A percentile compares a stretch with the other conserved stretches of the same genome.
Conservation (phyloP, 2,888 invertebrate genomes). For the Pyrgus malvae region DNA sequence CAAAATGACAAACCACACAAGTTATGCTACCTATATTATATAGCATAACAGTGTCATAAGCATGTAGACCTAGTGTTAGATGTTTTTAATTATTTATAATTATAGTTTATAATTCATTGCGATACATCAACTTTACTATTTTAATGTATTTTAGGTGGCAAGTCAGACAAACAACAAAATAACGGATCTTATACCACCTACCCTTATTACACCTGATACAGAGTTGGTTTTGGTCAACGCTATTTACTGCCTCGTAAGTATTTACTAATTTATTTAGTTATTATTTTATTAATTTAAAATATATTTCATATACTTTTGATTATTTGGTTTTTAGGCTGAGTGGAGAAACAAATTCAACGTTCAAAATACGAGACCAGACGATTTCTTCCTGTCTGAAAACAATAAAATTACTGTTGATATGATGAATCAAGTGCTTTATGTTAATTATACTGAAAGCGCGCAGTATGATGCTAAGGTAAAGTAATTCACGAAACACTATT, state of each 20-base stretch:
- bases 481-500: too few relatives aligned
- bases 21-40: too few relatives aligned
- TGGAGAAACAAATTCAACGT: conserved; percentile 41
- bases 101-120: not conserved
- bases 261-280: not conserved
- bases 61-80: too few relatives aligned
- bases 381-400: conserved; percentile 37
- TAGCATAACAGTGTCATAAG: too few relatives aligned
- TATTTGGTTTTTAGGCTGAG: conserved; percentile 39
- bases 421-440: conserved; percentile 40
- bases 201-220: conserved; percentile 39
- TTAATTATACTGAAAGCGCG: conserved; percentile 30
- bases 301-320: not conserved
- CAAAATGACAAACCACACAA: too few relatives aligned
- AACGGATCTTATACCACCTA: conserved; percentile 40
- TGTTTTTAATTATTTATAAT: too few relatives aligned
- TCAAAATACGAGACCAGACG: conserved; percentile 33
- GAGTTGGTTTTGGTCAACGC: conserved; percentile 49
- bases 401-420: conserved; percentile 34
- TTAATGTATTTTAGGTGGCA: conserved; percentile 39
- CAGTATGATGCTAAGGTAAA: conserved; percentile 30
- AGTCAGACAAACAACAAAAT: conserved; percentile 48
- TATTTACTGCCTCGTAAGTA: conserved; percentile 46
- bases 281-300: not conserved
- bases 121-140: not conserved